phyloP scores from a whole-genome alignment of 2,888 invertebrate genomes.

The Acrocyrtus sp. region DNA sequence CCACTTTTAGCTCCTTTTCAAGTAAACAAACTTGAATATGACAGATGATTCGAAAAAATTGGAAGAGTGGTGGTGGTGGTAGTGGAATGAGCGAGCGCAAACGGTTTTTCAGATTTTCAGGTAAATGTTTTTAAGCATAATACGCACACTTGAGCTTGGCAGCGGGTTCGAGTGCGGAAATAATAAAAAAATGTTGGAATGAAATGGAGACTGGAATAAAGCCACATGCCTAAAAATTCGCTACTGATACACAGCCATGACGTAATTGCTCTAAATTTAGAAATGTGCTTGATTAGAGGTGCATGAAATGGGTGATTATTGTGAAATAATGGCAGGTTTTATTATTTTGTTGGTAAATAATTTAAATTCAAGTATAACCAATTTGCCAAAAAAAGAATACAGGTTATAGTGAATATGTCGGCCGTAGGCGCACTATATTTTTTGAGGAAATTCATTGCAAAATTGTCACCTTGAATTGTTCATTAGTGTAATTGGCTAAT shows the following conservation, averaged over 20 bases:
- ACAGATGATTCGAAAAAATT: slow-evolving; percentile 49
- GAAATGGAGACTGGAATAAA: no score
- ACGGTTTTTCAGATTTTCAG: slow-evolving; percentile 23
- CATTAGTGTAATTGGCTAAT: no score
- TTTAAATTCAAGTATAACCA: no score
- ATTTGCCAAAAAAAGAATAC: no score
- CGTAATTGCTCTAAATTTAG: no score
- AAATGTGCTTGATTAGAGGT: background rate
- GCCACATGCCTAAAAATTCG: no score
- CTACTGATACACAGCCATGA: no score
- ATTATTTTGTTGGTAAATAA: slow-evolving; percentile 7
- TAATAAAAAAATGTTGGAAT: slow-evolving; percentile 7
- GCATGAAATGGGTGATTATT: background rate
- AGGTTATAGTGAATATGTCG: no score
- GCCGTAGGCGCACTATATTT: no score
- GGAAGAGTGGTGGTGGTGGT: no score
- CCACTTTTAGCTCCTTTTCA: slow-evolving; percentile 26
- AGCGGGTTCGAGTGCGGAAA: background rate
- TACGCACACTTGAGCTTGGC: slow-evolving; percentile 6
- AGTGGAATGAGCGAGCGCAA: background rate
- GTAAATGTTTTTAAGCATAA: background rate
- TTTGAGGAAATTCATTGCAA: no score
- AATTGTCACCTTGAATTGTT: no score
- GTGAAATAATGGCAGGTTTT: background rate
- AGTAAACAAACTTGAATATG: slow-evolving; percentile 35